Evolutionary conservation across 2,888 invertebrate genomes (phyloP).

Genomic region (Hyposoter dolosus): DNA sequence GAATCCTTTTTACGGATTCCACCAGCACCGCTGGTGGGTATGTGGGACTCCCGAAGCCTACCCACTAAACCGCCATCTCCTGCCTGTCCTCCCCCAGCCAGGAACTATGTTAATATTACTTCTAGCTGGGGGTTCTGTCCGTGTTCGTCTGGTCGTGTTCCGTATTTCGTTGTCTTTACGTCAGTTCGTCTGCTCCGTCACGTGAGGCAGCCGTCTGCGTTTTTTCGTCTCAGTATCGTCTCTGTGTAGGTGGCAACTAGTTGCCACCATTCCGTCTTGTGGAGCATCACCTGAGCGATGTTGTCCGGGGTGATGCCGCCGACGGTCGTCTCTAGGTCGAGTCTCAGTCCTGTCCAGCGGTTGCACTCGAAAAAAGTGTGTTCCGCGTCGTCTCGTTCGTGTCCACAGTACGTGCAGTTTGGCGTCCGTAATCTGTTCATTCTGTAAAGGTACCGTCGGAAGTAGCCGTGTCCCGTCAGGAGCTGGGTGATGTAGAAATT

Average conservation of each 20-base stretch:
- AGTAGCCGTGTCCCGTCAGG: constrained; percentile 1
- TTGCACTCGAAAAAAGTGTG: not conserved
- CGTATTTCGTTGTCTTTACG: too few species aligned
- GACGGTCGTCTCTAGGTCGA: not conserved
- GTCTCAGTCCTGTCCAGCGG: constrained; percentile 2
- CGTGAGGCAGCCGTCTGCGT: too few species aligned
- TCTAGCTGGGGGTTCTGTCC: constrained; percentile 32
- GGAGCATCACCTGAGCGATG: too few species aligned
- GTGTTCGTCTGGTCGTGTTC: too few species aligned
- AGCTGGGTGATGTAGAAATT: constrained; percentile 6
- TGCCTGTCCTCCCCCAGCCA: not conserved
- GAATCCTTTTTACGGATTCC: constrained; percentile 6
- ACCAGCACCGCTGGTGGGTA: constrained; percentile 23
- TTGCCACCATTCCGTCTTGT: too few species aligned
- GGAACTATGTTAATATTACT: not conserved
- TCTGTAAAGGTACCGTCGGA: not conserved
- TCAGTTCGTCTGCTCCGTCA: too few species aligned
- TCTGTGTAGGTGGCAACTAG: too few species aligned
- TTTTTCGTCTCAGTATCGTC: too few species aligned
- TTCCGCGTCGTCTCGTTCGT: constrained; percentile 2
- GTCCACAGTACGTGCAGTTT: constrained; percentile 4
- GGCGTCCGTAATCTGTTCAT: not conserved
- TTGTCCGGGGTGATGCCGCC: too few species aligned
- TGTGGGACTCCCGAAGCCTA: constrained; percentile 52
- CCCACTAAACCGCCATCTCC: constrained; percentile 22